Conservation (phyloP, 2,797 vertebrate genomes). For the Phataginus tricuspis region DNA sequence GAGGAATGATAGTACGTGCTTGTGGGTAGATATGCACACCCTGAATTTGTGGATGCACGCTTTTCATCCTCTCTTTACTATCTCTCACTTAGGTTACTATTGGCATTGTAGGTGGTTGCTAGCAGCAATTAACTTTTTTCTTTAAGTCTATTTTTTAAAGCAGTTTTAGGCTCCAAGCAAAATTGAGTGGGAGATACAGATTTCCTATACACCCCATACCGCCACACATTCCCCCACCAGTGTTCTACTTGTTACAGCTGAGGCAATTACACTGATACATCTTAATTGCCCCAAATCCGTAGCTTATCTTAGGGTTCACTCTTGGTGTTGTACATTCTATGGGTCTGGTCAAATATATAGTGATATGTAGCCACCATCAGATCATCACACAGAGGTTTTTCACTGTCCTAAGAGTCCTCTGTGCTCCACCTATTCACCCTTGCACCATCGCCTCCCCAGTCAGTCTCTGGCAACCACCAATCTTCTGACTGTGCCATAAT, state of each 20-base stretch:
- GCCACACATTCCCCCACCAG: background rate
- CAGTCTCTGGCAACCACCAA: background rate
- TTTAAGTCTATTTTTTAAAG: background rate
- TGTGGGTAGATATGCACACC: background rate
- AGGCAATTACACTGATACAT: background rate
- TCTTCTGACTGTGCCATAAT: background rate
- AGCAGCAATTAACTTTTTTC: background rate
- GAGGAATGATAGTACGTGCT: background rate
- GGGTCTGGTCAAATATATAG: background rate
- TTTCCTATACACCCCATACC: background rate
- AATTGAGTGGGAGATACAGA: background rate
- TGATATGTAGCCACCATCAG: background rate
- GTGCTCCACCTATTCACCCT: background rate
- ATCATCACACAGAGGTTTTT: background rate
- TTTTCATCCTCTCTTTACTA: background rate
- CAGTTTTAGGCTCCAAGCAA: background rate
- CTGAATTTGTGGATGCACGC: background rate
- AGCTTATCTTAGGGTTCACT: background rate
- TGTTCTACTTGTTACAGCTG: background rate
- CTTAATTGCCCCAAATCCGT: background rate
- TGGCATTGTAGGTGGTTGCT: background rate
- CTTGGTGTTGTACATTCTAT: background rate
- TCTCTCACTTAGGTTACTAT: background rate
- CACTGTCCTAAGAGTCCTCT: background rate
- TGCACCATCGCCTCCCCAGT: no score